A percentile compares a stretch with the other conserved stretches of the same genome.
Evolutionary conservation across 2,888 invertebrate genomes (phyloP).

Genomic region (Eucera pruinosa): DNA sequence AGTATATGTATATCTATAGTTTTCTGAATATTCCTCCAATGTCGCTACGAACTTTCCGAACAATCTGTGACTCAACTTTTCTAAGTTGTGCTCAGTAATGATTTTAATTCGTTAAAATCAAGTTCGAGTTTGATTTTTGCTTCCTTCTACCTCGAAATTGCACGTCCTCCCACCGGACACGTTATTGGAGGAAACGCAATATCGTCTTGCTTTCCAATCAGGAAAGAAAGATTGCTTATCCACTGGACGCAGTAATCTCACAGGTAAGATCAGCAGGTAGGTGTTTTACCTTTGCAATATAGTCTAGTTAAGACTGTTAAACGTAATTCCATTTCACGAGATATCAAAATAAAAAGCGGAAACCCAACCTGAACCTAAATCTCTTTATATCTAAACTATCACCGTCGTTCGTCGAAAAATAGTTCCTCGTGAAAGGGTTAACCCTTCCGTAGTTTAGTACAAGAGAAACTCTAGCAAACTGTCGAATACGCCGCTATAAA

Average conservation of each 20-base stretch:
- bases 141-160: not conserved
- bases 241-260: constrained; percentile 24
- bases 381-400: not conserved
- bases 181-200: constrained; percentile 24
- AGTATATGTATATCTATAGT: too few species aligned
- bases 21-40: too few species aligned
- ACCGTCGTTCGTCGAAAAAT: not conserved
- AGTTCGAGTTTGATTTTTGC: too few species aligned
- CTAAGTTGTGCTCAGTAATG: too few species aligned
- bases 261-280: constrained; percentile 44
- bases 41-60: too few species aligned
- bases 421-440: not conserved
- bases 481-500: too few species aligned
- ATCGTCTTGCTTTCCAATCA: constrained; percentile 47
- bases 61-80: too few species aligned
- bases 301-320: not conserved
- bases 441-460: too few species aligned
- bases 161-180: constrained; percentile 2
- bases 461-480: too few species aligned
- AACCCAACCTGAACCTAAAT: not conserved
- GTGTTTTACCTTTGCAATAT: constrained; percentile 37
- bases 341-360: not conserved
- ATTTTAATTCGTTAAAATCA: too few species aligned
- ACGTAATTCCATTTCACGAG: not conserved
- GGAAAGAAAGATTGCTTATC: constrained; percentile 37